A percentile compares a stretch with the other conserved stretches of the same genome.
These are phyloP conservation scores for Papilio machaon DNA, from an alignment of 1,140 invertebrate species.

Conservation along the genomic window DNA sequence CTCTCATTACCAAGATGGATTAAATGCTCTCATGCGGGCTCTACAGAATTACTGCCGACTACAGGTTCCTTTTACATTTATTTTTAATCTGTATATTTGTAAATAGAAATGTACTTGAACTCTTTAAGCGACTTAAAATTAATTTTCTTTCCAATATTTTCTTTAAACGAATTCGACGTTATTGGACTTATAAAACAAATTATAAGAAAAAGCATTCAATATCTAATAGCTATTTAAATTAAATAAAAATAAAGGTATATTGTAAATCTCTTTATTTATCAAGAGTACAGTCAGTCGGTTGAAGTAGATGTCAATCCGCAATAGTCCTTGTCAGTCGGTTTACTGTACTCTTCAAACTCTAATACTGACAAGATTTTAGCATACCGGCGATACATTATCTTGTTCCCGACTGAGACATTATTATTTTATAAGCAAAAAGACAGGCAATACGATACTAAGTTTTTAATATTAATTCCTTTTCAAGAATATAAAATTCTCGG, in stretches of 20 bases:
- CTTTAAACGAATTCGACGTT: background rate
- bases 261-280: too few relatives aligned
- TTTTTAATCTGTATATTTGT: constrained; percentile 2
- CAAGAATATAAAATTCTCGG: background rate
- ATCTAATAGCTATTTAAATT: too few relatives aligned
- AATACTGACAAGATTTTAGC: too few relatives aligned
- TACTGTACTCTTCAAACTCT: too few relatives aligned
- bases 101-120: background rate
- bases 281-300: too few relatives aligned
- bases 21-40: constrained; percentile 4
- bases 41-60: background rate
- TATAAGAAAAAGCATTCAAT: background rate
- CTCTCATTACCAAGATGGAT: constrained; percentile 17
- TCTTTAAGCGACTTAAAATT: constrained; percentile 14
- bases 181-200: background rate
- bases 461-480: background rate
- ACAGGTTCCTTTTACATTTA: constrained; percentile 5
- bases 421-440: too few relatives aligned
- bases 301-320: too few relatives aligned
- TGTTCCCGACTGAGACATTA: too few relatives aligned
- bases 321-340: too few relatives aligned
- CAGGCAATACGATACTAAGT: background rate
- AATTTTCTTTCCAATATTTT: constrained; percentile 12
- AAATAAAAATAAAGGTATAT: too few relatives aligned
- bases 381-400: too few relatives aligned